Conservation (phyloP, 2,113 vertebrate genomes). For the Drymodes brunneopygia region DNA sequence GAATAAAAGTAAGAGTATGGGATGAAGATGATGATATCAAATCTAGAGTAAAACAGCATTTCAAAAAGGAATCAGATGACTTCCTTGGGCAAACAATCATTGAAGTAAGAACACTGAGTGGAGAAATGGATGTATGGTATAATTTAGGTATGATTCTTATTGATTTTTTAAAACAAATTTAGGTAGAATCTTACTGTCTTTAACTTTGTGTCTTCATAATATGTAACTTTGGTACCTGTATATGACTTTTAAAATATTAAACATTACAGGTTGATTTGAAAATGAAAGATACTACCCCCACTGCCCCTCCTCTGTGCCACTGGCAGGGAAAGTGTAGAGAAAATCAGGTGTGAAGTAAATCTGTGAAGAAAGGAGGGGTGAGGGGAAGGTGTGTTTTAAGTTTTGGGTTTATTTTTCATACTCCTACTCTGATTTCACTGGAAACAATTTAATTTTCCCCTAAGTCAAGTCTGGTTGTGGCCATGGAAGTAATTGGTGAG, state of each 20-base stretch:
- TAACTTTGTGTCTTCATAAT: background rate
- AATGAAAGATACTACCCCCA: background rate
- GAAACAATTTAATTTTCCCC: background rate
- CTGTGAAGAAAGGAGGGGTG: background rate
- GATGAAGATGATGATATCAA: constrained; percentile 99
- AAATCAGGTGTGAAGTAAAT: background rate
- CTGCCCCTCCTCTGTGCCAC: fast-evolving
- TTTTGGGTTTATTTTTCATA: background rate
- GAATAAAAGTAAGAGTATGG: constrained; percentile 98
- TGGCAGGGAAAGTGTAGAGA: background rate
- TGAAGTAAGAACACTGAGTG: constrained; percentile 94
- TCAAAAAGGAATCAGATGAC: constrained; percentile 97
- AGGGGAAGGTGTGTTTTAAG: background rate
- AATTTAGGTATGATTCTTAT: constrained; percentile 83
- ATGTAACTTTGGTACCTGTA: background rate
- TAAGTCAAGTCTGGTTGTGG: background rate
- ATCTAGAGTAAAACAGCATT: constrained; percentile 96
- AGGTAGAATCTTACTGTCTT: background rate
- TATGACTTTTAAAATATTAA: background rate
- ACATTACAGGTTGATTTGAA: background rate
- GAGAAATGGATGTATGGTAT: constrained; percentile 99
- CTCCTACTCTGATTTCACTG: background rate
- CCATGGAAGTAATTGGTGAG: background rate
- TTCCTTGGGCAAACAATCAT: constrained; percentile 98
- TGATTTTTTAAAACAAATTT: background rate